Percentiles rank a stretch among this genome's conserved stretches.
These are phyloP conservation scores for Empidonax alnorum DNA, from an alignment of 2,113 vertebrate genomes.

Conservation along the genomic window DNA sequence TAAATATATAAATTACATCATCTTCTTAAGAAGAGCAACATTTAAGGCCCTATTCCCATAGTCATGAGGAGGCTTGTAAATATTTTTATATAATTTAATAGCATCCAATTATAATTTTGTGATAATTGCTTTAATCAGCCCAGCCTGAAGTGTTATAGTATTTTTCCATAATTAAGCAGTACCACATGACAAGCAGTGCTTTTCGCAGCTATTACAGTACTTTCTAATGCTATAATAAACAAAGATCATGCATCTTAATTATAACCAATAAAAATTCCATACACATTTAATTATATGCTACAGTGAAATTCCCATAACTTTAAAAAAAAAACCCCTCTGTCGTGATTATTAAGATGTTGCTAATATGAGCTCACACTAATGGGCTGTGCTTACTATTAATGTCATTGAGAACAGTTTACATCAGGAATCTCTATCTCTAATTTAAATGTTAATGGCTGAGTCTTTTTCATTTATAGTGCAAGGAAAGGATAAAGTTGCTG, in stretches of 20 bases:
- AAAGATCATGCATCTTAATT: slow-evolving; percentile 77
- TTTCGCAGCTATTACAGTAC: slow-evolving; percentile 53
- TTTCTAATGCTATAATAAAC: slow-evolving; percentile 71
- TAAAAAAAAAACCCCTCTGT: slow-evolving; percentile 36
- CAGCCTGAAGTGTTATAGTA: slow-evolving; percentile 57
- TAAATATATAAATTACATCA: slow-evolving; percentile 24
- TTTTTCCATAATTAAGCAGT: slow-evolving; percentile 73
- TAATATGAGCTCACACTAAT: slow-evolving; percentile 64
- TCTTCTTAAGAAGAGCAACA: slow-evolving; percentile 7
- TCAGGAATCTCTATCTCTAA: slow-evolving; percentile 34
- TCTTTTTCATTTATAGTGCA: slow-evolving; percentile 29
- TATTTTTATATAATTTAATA: slow-evolving; percentile 67
- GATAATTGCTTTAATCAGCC: slow-evolving; percentile 73
- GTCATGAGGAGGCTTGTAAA: slow-evolving; percentile 20
- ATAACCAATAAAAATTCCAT: slow-evolving; percentile 74
- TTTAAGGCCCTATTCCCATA: slow-evolving; percentile 17
- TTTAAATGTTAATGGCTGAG: slow-evolving; percentile 65
- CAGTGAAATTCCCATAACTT: slow-evolving; percentile 72
- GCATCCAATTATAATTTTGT: slow-evolving; percentile 32
- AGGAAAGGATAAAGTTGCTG: neutral
- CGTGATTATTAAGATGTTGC: slow-evolving; percentile 47
- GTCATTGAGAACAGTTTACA: slow-evolving; percentile 41
- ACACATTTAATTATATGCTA: slow-evolving; percentile 76
- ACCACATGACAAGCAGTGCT: slow-evolving; percentile 40
- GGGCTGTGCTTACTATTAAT: slow-evolving; percentile 59